A percentile compares a stretch with the other conserved stretches of the same genome.
Conservation (phyloP, 35 echinoderm and acorn worm species). For the Ophioderma brevispina region DNA sequence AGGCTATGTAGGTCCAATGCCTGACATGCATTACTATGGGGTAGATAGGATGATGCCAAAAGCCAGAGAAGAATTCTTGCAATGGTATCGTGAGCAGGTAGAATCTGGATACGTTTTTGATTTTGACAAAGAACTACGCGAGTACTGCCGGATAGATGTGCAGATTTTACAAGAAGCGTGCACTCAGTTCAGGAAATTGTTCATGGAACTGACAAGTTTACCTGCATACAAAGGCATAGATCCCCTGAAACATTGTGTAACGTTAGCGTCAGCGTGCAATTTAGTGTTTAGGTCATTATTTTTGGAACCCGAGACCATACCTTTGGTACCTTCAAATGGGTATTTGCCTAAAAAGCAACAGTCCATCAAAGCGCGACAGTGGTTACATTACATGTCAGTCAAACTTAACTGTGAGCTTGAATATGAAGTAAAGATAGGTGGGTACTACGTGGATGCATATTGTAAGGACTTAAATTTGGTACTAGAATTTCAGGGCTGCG, state of each 20-base stretch:
- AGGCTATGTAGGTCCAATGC: not conserved
- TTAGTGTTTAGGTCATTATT: not conserved
- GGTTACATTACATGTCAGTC: not conserved
- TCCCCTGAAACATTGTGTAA: not conserved
- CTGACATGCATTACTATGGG: not conserved
- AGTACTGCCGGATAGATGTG: conserved; percentile 7
- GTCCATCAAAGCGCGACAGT: not conserved
- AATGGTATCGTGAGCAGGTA: not conserved
- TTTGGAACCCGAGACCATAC: not conserved
- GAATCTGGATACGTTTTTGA: not conserved
- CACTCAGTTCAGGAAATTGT: not conserved
- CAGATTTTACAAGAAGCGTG: not conserved
- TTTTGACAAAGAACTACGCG: not conserved
- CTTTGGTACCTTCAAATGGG: not conserved
- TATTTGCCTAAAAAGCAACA: not conserved
- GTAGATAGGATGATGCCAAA: not conserved
- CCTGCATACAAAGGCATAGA: not conserved
- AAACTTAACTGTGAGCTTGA: not conserved
- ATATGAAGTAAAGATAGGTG: not conserved
- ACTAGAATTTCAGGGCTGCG: not conserved
- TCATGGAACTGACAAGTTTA: not conserved
- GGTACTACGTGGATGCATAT: not conserved
- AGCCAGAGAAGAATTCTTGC: not conserved
- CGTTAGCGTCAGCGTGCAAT: not conserved
- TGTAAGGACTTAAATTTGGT: not conserved